phyloP scores from a whole-genome alignment of 2,113 vertebrate species.

The Pedionomus torquatus region DNA sequence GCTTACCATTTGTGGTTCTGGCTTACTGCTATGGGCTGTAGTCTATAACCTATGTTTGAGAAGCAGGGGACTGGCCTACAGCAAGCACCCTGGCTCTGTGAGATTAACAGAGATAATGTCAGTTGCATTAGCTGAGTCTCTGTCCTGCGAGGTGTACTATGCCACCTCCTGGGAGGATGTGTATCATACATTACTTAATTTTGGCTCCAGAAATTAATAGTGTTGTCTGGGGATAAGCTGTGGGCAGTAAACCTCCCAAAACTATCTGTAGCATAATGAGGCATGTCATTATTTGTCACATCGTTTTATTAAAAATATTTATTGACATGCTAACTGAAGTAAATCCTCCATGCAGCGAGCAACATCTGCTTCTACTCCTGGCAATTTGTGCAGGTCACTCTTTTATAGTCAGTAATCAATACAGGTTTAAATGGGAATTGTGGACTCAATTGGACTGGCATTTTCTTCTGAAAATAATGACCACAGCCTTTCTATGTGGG shows the following conservation, averaged over 20 bases:
- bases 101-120: not conserved
- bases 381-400: conserved; percentile 30
- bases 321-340: conserved; percentile 48
- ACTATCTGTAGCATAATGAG: conserved; percentile 27
- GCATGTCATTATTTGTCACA: conserved; percentile 10
- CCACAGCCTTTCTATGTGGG: not conserved
- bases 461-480: conserved; percentile 18
- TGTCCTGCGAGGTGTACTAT: not conserved
- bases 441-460: not conserved
- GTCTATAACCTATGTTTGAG: not conserved
- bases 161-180: not conserved
- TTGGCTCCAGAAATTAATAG: conserved; percentile 6
- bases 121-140: not conserved
- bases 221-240: conserved; percentile 6
- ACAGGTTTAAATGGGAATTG: conserved; percentile 49
- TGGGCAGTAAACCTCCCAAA: conserved; percentile 15
- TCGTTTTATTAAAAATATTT: conserved; percentile 42
- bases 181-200: not conserved
- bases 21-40: not conserved
- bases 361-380: conserved; percentile 47
- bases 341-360: conserved; percentile 46
- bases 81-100: not conserved
- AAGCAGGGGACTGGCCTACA: not conserved
- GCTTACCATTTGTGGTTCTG: not conserved
- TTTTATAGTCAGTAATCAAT: conserved; percentile 55